phyloP scores from a whole-genome alignment of 2,113 vertebrate species.

The Coryphaenoides rupestris region DNA sequence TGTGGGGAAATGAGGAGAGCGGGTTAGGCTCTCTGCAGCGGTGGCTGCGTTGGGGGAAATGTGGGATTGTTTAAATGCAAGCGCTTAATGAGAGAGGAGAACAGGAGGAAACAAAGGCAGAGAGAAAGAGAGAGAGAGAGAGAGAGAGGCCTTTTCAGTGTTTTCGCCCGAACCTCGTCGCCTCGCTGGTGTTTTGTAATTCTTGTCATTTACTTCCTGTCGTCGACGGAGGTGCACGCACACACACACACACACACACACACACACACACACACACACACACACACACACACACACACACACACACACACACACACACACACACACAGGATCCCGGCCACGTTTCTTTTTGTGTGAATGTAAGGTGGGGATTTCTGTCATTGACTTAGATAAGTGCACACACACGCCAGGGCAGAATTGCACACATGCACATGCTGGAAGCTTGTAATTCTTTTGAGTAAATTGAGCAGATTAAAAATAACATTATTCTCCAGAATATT shows the following conservation, averaged over 20 bases:
- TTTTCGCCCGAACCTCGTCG: constrained; percentile 51
- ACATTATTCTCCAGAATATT: not conserved
- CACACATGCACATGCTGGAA: constrained; percentile 26
- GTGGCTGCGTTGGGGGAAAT: constrained; percentile 59
- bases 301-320: too few relatives aligned
- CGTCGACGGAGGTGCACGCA: constrained; percentile 28
- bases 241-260: too few relatives aligned
- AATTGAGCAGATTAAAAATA: constrained; percentile 2
- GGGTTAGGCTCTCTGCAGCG: constrained; percentile 68
- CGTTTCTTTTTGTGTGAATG: constrained; percentile 18
- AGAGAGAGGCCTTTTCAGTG: constrained; percentile 50
- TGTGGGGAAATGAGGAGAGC: constrained; percentile 75
- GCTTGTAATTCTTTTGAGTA: constrained; percentile 16
- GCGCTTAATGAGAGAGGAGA: constrained; percentile 38
- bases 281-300: too few relatives aligned
- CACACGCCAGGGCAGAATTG: constrained; percentile 7
- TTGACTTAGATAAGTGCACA: constrained; percentile 1
- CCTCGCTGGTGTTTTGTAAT: constrained; percentile 32
- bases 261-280: too few relatives aligned
- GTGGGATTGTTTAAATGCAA: constrained; percentile 65
- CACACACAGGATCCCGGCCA: constrained; percentile 24
- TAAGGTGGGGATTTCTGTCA: not conserved
- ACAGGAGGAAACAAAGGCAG: constrained; percentile 27
- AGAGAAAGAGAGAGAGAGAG: constrained; percentile 38
- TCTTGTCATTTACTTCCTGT: constrained; percentile 21